A percentile compares a stretch with the other conserved stretches of the same genome.
phyloP scores from a whole-genome alignment of 1,140 invertebrate genomes.

The Drosophila sp. region DNA sequence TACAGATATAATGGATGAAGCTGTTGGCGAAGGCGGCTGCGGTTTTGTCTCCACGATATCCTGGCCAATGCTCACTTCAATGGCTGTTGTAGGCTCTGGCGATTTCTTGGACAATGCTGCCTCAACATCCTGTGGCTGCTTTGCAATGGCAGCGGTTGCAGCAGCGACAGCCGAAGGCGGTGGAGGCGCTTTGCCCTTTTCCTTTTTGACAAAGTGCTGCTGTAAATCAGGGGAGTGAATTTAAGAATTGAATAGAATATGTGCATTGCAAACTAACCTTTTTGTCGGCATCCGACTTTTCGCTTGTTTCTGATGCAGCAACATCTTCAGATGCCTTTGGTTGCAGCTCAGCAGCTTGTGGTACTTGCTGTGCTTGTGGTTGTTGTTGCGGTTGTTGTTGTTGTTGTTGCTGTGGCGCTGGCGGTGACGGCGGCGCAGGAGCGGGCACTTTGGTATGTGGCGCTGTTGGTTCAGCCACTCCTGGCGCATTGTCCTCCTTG shows the following conservation, averaged over 20 bases:
- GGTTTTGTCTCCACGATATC: slow-evolving; percentile 57
- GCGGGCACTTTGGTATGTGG: slow-evolving; percentile 78
- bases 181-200: slow-evolving; percentile 90
- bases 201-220: slow-evolving; percentile 86
- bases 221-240: background rate
- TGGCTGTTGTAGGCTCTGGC: slow-evolving; percentile 63
- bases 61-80: slow-evolving; percentile 79
- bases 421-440: slow-evolving; percentile 66
- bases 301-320: slow-evolving; percentile 46
- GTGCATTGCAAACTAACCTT: slow-evolving; percentile 42
- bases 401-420: slow-evolving; percentile 52
- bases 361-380: slow-evolving; percentile 17
- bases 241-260: background rate
- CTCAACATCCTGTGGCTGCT: slow-evolving; percentile 14
- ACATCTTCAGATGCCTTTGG: slow-evolving; percentile 64
- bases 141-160: slow-evolving; percentile 17
- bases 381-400: slow-evolving; percentile 38
- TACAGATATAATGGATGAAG: slow-evolving; percentile 82
- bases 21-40: slow-evolving; percentile 85
- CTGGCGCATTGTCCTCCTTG: slow-evolving; percentile 61
- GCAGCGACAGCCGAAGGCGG: slow-evolving; percentile 84
- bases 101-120: slow-evolving; percentile 38
- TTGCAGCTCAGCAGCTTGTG: slow-evolving; percentile 26
- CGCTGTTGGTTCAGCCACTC: slow-evolving; percentile 46
- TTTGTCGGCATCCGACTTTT: slow-evolving; percentile 65